Evolutionary conservation across 2,888 invertebrate species (phyloP).

Genomic region (Sarcophaga variegata): DNA sequence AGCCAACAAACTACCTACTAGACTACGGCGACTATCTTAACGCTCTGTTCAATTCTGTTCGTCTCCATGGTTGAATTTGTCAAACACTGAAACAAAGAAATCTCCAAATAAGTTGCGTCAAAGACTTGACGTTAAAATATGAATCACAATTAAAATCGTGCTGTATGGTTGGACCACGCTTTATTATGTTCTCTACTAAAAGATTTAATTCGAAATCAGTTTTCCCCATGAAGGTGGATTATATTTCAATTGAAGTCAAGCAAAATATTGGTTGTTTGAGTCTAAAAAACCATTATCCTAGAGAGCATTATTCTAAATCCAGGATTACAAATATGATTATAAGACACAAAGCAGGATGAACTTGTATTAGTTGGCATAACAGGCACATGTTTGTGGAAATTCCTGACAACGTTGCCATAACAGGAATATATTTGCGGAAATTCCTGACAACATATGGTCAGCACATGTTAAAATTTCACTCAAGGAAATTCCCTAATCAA

Average conservation of each 20-base stretch:
- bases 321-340: background rate
- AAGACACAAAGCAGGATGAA: background rate
- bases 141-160: no score
- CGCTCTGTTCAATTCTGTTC: no score
- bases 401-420: constrained; percentile 48
- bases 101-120: no score
- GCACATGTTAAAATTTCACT: constrained; percentile 45
- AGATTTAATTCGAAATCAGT: background rate
- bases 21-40: no score
- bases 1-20: no score
- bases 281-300: no score
- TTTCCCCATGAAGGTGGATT: background rate
- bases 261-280: background rate
- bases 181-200: background rate
- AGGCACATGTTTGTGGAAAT: constrained; percentile 47
- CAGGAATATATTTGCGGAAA: constrained; percentile 43
- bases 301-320: no score
- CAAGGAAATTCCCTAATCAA: constrained; percentile 38
- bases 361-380: constrained; percentile 23
- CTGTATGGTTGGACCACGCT: no score
- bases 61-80: no score
- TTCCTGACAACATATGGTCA: constrained; percentile 58
- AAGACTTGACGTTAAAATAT: no score
- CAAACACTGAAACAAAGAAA: no score
- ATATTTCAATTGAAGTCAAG: background rate